Percentiles rank a stretch among this genome's conserved stretches.
phyloP scores from a whole-genome alignment of 1,140 invertebrate genomes.

The Periplaneta americana region DNA sequence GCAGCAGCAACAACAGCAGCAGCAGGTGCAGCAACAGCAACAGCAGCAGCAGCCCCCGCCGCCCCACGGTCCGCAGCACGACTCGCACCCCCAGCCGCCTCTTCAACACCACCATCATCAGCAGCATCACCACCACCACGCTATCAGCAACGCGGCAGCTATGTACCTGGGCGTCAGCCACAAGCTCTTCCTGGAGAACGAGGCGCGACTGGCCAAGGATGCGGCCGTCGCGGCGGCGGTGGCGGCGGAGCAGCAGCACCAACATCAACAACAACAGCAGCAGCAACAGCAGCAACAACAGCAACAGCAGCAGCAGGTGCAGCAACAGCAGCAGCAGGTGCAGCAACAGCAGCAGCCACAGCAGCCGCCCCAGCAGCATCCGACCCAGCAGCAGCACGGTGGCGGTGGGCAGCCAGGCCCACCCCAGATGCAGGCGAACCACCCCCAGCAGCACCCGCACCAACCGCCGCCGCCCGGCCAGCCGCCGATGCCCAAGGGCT shows the following conservation, averaged over 20 bases:
- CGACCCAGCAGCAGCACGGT: not conserved
- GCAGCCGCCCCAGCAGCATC: conserved; percentile 1
- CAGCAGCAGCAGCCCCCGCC: conserved; percentile 35
- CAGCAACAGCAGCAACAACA: conserved; percentile 39
- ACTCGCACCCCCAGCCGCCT: conserved; percentile 36
- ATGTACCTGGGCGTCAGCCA: conserved; percentile 69
- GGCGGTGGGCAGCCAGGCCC: not conserved
- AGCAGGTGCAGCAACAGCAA: conserved; percentile 28
- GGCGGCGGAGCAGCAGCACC: conserved; percentile 48
- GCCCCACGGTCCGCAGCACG: conserved; percentile 27
- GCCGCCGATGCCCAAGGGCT: conserved; percentile 13
- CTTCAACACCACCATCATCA: conserved; percentile 37
- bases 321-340: conserved; percentile 28
- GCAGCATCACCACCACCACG: conserved; percentile 45
- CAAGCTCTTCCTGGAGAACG: conserved; percentile 69
- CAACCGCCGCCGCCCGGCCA: conserved; percentile 35
- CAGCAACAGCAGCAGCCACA: conserved; percentile 27
- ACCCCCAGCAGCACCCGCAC: conserved; percentile 40
- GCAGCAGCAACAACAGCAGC: conserved; percentile 36
- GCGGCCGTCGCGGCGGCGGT: conserved; percentile 46
- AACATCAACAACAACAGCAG: conserved; percentile 32
- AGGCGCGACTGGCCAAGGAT: conserved; percentile 64
- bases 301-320: conserved; percentile 32
- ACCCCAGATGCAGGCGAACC: conserved; percentile 19
- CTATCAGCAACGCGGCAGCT: conserved; percentile 58